Evolutionary conservation across 2,888 invertebrate species (phyloP).

Genomic region (Tricholauxania praeusta): DNA sequence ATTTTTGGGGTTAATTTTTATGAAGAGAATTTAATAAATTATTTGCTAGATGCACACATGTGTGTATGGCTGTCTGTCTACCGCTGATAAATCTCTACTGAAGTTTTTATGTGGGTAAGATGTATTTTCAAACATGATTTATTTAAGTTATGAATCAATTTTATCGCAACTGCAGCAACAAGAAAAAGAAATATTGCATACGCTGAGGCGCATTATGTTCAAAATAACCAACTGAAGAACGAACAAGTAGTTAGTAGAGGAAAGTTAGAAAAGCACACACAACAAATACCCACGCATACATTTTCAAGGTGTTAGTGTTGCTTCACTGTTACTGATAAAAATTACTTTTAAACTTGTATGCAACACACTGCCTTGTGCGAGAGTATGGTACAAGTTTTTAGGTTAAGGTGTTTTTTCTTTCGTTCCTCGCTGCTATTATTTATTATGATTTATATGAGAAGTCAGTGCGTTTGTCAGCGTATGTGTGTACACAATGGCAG

Average conservation of each 20-base stretch:
- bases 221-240: slow-evolving; percentile 1
- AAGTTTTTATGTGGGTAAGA: slow-evolving; percentile 44
- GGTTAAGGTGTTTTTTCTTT: slow-evolving; percentile 54
- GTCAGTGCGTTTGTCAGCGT: not conserved
- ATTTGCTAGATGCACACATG: slow-evolving; percentile 24
- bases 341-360: slow-evolving; percentile 49
- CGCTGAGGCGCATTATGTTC: slow-evolving; percentile 8
- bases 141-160: slow-evolving; percentile 66
- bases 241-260: not conserved
- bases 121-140: slow-evolving; percentile 57
- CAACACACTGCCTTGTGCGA: slow-evolving; percentile 37
- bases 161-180: slow-evolving; percentile 62
- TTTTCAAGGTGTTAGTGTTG: slow-evolving; percentile 23
- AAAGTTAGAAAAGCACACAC: slow-evolving; percentile 4
- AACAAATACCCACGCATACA: too few relatives aligned
- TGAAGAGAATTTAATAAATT: slow-evolving; percentile 62
- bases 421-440: slow-evolving; percentile 55
- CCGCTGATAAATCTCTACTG: slow-evolving; percentile 52
- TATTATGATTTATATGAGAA: slow-evolving; percentile 62
- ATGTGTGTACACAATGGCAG: not conserved
- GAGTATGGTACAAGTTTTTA: slow-evolving; percentile 48
- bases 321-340: slow-evolving; percentile 42
- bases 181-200: slow-evolving; percentile 41
- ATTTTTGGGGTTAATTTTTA: slow-evolving; percentile 54
- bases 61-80: slow-evolving; percentile 35